phyloP scores from a whole-genome alignment of 2,113 vertebrate species.

The Sinocyclocheilus grahami region DNA sequence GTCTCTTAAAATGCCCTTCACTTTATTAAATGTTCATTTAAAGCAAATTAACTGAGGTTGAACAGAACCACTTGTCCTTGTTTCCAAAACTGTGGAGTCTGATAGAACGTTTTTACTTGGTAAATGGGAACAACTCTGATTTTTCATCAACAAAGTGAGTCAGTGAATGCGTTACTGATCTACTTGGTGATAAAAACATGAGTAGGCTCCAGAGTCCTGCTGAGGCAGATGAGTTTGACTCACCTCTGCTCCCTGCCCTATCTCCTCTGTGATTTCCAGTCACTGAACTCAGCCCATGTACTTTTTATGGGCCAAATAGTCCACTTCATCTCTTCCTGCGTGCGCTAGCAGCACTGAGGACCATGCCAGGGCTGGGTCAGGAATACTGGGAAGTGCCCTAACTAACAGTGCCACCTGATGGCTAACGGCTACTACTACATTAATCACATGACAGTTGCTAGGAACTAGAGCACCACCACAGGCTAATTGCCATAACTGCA shows the following conservation, averaged over 20 bases:
- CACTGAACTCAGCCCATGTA: conserved; percentile 52
- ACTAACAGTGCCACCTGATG: conserved; percentile 62
- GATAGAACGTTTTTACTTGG: neutral
- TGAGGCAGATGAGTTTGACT: conserved; percentile 50
- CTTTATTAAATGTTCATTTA: neutral
- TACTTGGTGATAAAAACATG: conserved; percentile 38
- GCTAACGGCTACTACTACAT: conserved; percentile 5
- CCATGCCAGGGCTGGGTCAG: conserved; percentile 34
- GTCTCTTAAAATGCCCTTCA: neutral
- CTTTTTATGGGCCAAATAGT: conserved; percentile 54
- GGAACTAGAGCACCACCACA: conserved; percentile 36
- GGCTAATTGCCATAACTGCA: conserved; percentile 43
- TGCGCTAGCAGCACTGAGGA: conserved; percentile 7
- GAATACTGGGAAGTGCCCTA: conserved; percentile 50
- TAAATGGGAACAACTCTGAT: neutral
- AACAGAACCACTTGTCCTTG: neutral
- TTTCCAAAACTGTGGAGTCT: neutral
- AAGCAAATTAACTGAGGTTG: neutral
- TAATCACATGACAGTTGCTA: conserved; percentile 16
- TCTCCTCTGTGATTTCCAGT: conserved; percentile 55
- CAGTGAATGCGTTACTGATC: conserved; percentile 3
- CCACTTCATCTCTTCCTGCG: conserved; percentile 27
- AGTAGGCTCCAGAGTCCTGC: conserved; percentile 39
- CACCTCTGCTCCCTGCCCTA: conserved; percentile 41
- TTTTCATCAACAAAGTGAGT: conserved; percentile 16